Conservation (phyloP, 2,888 invertebrate species). For the Xanthia togata region DNA sequence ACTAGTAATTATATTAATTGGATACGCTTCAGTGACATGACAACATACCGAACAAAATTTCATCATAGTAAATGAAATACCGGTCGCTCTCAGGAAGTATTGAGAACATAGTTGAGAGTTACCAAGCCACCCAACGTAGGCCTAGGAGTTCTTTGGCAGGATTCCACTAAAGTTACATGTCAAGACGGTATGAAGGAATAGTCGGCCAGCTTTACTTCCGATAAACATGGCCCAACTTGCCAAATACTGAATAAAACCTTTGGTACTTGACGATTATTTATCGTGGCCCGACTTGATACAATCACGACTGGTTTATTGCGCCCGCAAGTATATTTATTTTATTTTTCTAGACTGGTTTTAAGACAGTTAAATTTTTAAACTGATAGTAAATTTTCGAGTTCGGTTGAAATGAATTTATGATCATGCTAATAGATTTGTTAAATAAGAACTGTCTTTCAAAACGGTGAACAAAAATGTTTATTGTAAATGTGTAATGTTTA, state of each 20-base stretch:
- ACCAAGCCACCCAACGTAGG: constrained; percentile 32
- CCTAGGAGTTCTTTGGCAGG: constrained; percentile 55
- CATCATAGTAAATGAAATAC: constrained; percentile 33
- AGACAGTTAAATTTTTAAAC: neutral
- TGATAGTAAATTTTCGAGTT: neutral
- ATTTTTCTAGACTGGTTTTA: constrained; percentile 33
- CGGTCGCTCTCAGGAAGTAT: constrained; percentile 18
- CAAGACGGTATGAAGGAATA: constrained; percentile 58
- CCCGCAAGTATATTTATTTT: constrained; percentile 16
- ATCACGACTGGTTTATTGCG: constrained; percentile 49
- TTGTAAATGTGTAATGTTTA: too few species aligned
- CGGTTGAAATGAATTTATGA: neutral
- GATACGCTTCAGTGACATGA: constrained; percentile 19
- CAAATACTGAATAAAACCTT: constrained; percentile 58
- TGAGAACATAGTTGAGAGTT: constrained; percentile 35
- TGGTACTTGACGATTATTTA: constrained; percentile 46
- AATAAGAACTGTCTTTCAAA: neutral
- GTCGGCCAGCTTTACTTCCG: constrained; percentile 54
- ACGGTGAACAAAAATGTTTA: neutral
- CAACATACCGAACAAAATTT: constrained; percentile 11
- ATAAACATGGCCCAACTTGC: constrained; percentile 60
- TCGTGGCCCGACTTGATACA: constrained; percentile 28
- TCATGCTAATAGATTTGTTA: neutral
- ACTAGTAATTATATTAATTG: constrained; percentile 42
- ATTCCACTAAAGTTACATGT: constrained; percentile 65